Conservation (phyloP, 2,113 vertebrate genomes). For the Crotalus tigris region DNA sequence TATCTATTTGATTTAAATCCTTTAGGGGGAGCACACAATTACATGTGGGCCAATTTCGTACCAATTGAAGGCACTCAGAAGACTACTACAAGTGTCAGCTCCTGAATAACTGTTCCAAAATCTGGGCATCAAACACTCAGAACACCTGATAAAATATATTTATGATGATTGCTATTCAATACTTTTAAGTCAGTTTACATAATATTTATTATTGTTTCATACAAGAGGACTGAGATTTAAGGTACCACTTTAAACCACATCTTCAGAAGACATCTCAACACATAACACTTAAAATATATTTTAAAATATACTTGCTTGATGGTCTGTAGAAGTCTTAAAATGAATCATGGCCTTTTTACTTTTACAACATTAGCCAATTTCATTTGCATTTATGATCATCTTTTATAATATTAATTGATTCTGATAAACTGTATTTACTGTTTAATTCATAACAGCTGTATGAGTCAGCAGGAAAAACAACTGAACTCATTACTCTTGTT, state of each 20-base stretch:
- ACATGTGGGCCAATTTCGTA: neutral
- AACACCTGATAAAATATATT: neutral
- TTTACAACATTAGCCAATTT: neutral
- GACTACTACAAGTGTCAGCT: neutral
- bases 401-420: neutral
- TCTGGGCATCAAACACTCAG: neutral
- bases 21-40: neutral
- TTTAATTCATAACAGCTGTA: neutral
- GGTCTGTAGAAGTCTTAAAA: neutral
- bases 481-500: constrained; percentile 40
- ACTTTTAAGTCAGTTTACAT: neutral
- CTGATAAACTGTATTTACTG: neutral
- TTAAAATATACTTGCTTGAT: neutral
- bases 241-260: neutral
- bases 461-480: constrained; percentile 15
- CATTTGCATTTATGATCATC: neutral
- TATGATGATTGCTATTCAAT: neutral
- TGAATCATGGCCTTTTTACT: neutral
- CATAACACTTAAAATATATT: neutral
- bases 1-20: neutral
- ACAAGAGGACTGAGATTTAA: neutral
- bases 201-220: neutral
- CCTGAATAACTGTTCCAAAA: neutral
- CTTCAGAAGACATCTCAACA: neutral
- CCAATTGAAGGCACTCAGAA: neutral